Percentiles rank a stretch among this genome's conserved stretches.
phyloP scores from a whole-genome alignment of 2,797 vertebrate species.

The Selene dorsalis region DNA sequence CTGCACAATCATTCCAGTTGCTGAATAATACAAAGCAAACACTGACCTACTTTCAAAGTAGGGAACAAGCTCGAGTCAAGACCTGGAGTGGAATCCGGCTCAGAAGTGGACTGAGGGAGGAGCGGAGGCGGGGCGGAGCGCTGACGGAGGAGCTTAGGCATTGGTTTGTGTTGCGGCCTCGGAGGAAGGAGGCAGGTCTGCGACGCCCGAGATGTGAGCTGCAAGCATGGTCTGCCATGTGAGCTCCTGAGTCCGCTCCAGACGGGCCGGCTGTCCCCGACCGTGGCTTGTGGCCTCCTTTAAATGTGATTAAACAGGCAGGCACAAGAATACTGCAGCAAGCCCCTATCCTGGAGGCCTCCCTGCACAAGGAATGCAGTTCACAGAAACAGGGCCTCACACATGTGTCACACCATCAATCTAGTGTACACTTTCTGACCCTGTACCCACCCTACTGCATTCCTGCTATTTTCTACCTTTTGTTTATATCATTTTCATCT shows the following conservation, averaged over 20 bases:
- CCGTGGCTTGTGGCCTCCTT: slow-evolving; percentile 58
- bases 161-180: slow-evolving; percentile 5
- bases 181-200: slow-evolving; percentile 13
- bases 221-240: slow-evolving; percentile 51
- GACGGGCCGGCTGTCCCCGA: rapidly evolving
- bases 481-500: slow-evolving; percentile 9
- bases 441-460: not conserved
- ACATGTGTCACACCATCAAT: slow-evolving; percentile 69
- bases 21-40: slow-evolving; percentile 96
- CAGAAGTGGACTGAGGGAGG: slow-evolving; percentile 29
- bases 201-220: not conserved
- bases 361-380: slow-evolving; percentile 74
- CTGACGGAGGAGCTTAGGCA: not conserved
- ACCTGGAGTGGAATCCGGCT: slow-evolving; percentile 63
- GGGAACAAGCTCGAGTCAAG: slow-evolving; percentile 89
- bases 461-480: slow-evolving; percentile 27
- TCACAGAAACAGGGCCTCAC: slow-evolving; percentile 67
- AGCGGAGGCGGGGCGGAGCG: not conserved
- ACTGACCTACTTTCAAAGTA: slow-evolving; percentile 92
- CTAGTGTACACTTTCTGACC: slow-evolving; percentile 46
- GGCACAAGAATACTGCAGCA: slow-evolving; percentile 80
- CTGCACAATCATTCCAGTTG: slow-evolving; percentile 86
- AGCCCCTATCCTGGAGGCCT: slow-evolving; percentile 75
- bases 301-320: slow-evolving; percentile 84
- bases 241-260: slow-evolving; percentile 55